Percentiles rank a stretch among this genome's conserved stretches.
Conservation (phyloP, 2,113 vertebrate genomes). For the Chaetodon auriga region DNA sequence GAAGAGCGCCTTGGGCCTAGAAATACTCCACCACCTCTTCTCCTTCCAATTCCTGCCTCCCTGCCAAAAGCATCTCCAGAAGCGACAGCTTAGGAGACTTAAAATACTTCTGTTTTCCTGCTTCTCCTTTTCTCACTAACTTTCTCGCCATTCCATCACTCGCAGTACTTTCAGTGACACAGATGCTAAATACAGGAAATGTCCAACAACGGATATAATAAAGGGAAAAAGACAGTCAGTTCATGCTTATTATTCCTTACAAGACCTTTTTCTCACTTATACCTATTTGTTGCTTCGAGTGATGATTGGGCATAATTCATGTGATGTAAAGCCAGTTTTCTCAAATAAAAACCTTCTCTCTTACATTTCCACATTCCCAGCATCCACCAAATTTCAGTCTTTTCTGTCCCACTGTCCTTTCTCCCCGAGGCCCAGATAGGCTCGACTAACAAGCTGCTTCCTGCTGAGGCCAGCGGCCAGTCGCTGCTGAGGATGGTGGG, state of each 20-base stretch:
- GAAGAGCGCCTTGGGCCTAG: slow-evolving; percentile 34
- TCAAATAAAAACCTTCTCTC: not conserved
- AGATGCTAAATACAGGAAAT: slow-evolving; percentile 3
- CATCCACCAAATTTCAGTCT: slow-evolving; percentile 4
- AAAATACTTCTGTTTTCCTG: slow-evolving; percentile 36
- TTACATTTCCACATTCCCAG: slow-evolving; percentile 10
- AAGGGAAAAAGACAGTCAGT: not conserved
- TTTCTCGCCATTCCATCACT: not conserved
- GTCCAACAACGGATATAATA: not conserved
- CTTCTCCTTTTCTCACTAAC: not conserved
- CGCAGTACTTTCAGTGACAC: not conserved
- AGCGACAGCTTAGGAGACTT: slow-evolving; percentile 38
- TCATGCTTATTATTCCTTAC: not conserved
- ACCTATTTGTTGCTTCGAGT: not conserved
- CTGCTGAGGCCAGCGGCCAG: slow-evolving; percentile 47
- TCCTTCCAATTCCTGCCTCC: slow-evolving; percentile 32
- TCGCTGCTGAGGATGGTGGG: slow-evolving; percentile 23
- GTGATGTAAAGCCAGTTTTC: not conserved
- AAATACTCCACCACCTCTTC: slow-evolving; percentile 42
- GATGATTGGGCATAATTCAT: not conserved
- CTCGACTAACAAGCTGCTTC: slow-evolving; percentile 57
- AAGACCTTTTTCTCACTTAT: not conserved
- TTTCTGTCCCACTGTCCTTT: slow-evolving; percentile 11
- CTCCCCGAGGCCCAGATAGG: slow-evolving; percentile 23
- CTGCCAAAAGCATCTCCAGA: slow-evolving; percentile 55